These are phyloP conservation scores for Spisula solida DNA, from an alignment of 2,888 invertebrate genomes.

Conservation along the genomic window DNA sequence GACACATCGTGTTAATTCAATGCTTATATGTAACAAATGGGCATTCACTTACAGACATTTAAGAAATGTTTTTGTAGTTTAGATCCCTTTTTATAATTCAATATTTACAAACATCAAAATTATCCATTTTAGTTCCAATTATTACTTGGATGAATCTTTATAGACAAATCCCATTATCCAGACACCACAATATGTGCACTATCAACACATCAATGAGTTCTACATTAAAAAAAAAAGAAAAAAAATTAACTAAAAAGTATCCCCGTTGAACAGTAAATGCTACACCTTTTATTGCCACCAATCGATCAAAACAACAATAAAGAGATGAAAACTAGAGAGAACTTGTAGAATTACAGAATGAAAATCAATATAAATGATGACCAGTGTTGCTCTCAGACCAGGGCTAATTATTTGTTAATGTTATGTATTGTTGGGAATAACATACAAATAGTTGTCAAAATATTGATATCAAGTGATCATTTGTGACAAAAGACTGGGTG, in stretches of 20 bases:
- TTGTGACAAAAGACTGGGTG: not conserved
- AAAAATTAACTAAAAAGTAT: not conserved
- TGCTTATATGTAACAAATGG: not conserved
- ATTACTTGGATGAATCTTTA: not conserved
- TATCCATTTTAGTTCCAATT: not conserved
- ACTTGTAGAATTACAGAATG: not conserved
- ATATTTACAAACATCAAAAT: not conserved
- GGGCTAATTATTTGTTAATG: not conserved
- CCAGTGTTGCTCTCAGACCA: not conserved
- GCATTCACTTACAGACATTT: not conserved
- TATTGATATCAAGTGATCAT: constrained; percentile 11
- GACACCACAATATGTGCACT: not conserved
- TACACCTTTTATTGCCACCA: too few relatives aligned
- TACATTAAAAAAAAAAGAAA: not conserved
- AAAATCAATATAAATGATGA: constrained; percentile 18
- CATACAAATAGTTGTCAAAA: not conserved
- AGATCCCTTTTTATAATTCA: not conserved
- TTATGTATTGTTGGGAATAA: not conserved
- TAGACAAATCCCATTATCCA: not conserved
- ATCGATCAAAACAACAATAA: too few relatives aligned
- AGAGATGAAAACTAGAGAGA: too few relatives aligned
- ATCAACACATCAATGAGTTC: not conserved
- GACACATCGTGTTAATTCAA: not conserved
- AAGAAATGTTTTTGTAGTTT: not conserved
- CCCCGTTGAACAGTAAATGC: not conserved